Base-by-base conservation (phyloP, 2,113 vertebrate genomes). In the Pundamilia nyererei region DNA sequence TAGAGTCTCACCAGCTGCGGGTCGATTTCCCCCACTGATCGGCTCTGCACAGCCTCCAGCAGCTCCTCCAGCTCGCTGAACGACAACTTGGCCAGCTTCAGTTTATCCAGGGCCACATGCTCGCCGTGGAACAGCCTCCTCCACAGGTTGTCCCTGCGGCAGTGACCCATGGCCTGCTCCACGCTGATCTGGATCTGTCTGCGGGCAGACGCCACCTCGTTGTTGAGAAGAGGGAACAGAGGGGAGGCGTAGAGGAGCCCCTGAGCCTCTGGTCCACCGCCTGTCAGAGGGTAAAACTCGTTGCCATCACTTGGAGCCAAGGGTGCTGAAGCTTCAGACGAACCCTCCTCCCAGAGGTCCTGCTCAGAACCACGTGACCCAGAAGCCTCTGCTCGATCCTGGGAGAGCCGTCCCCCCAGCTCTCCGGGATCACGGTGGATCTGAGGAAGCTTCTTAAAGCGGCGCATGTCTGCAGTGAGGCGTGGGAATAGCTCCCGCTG, bases 61-160 rank as follows among this genome's bases (percentile, higher is more conserved):
- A 99, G 96, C 94, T 99, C 99, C 95, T 99, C 98, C 89, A 99
- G 97, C 91, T 99, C 99, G 2, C 94, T 91, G 90, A 99, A 97
- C 0, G 97, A 96, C 81, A 99, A 95, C 14, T 98, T 98, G 85
- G 97, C 97, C 6, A 99, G 96, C 91, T 98, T 98, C 42, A 99
- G 96, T 56, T 98, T 98, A 92, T 99, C 98, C 2, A 98, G 97
- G 11, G 98, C 96, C 51, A 98, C 92, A 49, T 98, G 98, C 90
- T 99, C 99, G 21, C 98, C 97, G 9, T 99, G 97, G 94, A 99
- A 99, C 80, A 99, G 97, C 62, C 99, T 97, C 94, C 98, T 97
- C 99, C 99, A 99, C 89, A 99, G 97, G 86, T 97, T 98, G 86
- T 99, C 99, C 87, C 99, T 96, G 60, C 98, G 98, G 90, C 99